Evolutionary conservation across 2,888 invertebrate genomes (phyloP).

Genomic region (Uloborus plumipes): DNA sequence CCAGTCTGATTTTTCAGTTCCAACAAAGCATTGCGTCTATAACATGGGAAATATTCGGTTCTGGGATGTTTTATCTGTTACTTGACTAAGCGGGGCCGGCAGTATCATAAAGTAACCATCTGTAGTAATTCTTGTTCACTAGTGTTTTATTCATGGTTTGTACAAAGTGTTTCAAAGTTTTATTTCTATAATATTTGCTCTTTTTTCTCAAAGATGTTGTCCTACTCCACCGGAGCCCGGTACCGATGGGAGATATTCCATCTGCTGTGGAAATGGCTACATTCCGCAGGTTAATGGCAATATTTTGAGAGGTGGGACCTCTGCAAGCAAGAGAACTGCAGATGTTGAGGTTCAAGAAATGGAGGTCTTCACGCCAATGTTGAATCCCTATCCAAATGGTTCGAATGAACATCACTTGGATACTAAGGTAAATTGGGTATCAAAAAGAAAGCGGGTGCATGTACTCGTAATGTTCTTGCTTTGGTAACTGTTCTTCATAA

Average conservation of each 20-base stretch:
- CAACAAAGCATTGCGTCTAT: too few species aligned
- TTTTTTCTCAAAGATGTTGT: slow-evolving; percentile 33
- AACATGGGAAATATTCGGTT: too few species aligned
- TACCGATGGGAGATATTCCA: slow-evolving; percentile 53
- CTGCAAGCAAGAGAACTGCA: slow-evolving; percentile 32
- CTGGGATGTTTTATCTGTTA: too few species aligned
- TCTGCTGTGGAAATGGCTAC: slow-evolving; percentile 63
- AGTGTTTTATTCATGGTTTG: too few species aligned
- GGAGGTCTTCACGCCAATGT: slow-evolving; percentile 71
- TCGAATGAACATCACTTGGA: slow-evolving; percentile 73
- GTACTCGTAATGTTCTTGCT: too few species aligned
- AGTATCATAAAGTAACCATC: too few species aligned
- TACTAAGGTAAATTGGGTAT: slow-evolving; percentile 74
- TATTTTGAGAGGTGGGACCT: slow-evolving; percentile 30
- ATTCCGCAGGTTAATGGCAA: slow-evolving; percentile 65
- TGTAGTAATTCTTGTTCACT: too few species aligned
- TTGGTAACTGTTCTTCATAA: too few species aligned
- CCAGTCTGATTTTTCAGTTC: too few species aligned
- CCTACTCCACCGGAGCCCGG: slow-evolving; percentile 24
- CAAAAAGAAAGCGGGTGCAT: too few species aligned
- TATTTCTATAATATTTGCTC: neutral
- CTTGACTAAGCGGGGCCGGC: too few species aligned
- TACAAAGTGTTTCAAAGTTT: neutral
- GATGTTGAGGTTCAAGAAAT: slow-evolving; percentile 69
- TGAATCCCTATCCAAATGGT: slow-evolving; percentile 69